Conservation (phyloP, 1,140 invertebrate genomes). For the Drosophila obscura region DNA sequence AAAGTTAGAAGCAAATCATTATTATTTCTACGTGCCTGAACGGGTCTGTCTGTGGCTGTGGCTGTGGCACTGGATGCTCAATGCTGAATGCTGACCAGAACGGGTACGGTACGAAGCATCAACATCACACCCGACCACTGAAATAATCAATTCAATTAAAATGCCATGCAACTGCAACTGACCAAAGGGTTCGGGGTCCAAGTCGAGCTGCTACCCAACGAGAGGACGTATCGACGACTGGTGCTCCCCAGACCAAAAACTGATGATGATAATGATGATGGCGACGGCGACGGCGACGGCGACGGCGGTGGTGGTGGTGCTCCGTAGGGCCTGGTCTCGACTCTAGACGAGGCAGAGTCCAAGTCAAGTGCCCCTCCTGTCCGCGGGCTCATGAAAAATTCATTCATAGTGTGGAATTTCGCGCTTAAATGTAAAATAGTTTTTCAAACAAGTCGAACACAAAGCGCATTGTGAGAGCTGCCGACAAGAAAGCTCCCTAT, state of each 20-base stretch:
- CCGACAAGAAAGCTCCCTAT: slow-evolving; percentile 57
- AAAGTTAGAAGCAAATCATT: slow-evolving; percentile 62
- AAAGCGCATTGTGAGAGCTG: slow-evolving; percentile 72
- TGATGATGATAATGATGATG: slow-evolving; percentile 59
- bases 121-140: slow-evolving; percentile 75
- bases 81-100: background rate
- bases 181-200: slow-evolving; percentile 53
- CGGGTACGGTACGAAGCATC: slow-evolving; percentile 50
- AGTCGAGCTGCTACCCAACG: slow-evolving; percentile 20
- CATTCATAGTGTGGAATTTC: slow-evolving; percentile 83
- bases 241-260: slow-evolving; percentile 17
- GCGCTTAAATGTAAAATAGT: slow-evolving; percentile 83
- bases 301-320: background rate
- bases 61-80: background rate
- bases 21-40: slow-evolving; percentile 42
- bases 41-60: too few species aligned
- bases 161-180: slow-evolving; percentile 76
- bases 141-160: slow-evolving; percentile 83
- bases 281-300: slow-evolving; percentile 14
- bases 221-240: background rate
- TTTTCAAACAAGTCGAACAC: slow-evolving; percentile 81
- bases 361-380: slow-evolving; percentile 35
- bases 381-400: slow-evolving; percentile 78
- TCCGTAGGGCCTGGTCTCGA: slow-evolving; percentile 11
- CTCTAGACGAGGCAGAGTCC: slow-evolving; percentile 5